Conservation (phyloP, 2,888 invertebrate genomes). For the Dermolepida albohirtum region DNA sequence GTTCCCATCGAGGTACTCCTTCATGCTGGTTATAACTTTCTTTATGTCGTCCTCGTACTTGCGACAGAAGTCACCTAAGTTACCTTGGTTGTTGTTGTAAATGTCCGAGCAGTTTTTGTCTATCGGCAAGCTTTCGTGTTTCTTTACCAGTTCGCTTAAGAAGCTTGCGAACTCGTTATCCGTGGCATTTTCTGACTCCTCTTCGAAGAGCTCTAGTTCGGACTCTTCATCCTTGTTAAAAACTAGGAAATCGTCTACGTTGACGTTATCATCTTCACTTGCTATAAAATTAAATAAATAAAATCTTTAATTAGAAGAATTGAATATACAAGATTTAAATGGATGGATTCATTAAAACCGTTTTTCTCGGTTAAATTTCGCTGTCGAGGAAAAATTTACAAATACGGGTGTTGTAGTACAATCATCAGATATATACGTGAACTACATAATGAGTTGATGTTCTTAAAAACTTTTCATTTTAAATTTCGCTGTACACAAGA, state of each 20-base stretch:
- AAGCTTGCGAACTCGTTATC: slow-evolving; percentile 53
- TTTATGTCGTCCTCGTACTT: slow-evolving; percentile 51
- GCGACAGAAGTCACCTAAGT: slow-evolving; percentile 49
- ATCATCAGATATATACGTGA: no score
- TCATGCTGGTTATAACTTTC: slow-evolving; percentile 48
- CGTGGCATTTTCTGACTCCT: slow-evolving; percentile 59
- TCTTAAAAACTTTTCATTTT: no score
- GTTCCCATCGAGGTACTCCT: slow-evolving; percentile 40
- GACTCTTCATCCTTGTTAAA: slow-evolving; percentile 65
- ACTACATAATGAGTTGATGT: no score
- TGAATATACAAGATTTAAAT: no score
- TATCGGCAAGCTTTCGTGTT: slow-evolving; percentile 47
- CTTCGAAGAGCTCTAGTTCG: slow-evolving; percentile 53
- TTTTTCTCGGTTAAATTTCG: no score
- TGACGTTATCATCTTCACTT: slow-evolving; percentile 71
- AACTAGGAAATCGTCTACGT: slow-evolving; percentile 73
- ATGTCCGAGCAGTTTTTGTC: slow-evolving; percentile 45
- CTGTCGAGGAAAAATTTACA: no score
- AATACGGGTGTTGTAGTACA: no score
- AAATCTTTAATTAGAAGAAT: no score
- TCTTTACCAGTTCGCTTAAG: slow-evolving; percentile 48
- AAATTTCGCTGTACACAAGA: no score
- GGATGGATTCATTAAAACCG: no score
- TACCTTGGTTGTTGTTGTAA: slow-evolving; percentile 28
- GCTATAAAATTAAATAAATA: slow-evolving; percentile 52